Base-by-base conservation (phyloP, 23 tunicate genomes). In the Phallusia fumigata region DNA sequence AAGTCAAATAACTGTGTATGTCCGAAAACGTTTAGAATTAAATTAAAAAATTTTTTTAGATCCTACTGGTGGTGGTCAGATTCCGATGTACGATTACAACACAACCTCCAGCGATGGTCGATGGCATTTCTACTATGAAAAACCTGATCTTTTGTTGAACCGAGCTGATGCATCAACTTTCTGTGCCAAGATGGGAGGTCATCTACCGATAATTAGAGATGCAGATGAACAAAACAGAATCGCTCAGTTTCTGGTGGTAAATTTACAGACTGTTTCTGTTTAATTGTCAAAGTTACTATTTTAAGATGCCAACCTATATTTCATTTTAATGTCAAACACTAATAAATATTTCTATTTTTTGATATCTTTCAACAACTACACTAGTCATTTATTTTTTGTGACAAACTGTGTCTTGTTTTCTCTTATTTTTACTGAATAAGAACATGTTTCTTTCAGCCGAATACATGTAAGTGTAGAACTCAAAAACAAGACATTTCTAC, bases 31-130 rank as follows among this genome's bases (percentile, higher is more conserved):
- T n/a, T n/a, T n/a, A n/a, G n/a, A n/a, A n/a, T n/a, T n/a, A n/a
- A n/a, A n/a, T n/a, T n/a, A n/a, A n/a, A 3, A 40, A 3, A 3
- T 40, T 1, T 58, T 16, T 13, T 58, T 58, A 58, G 69, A 58
- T 58, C 28, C 13, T 22, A 58, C 69, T 22, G 28, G 13, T 24
- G 13, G 13, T 58, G 15, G 16, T 58, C 26, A 58, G 28, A 58
- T 58, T 21, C 69, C 69, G 13, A 58, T 58, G 69, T 58, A 58
- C 28, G 69, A 22, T 58, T 58, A 58, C 69, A 58, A 58, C 69
- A 58, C 69, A 58, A 58, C 28, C 13, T 58, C 69, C 28, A 24
- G 28, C 13, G 69, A 58, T 22, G 15, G 28, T 22, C 26, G 69
- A 13, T 58, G 69, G 69, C 69, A 58, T 58, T 58, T 58, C 16